These are phyloP conservation scores for Pelvicachromis taeniatus DNA, from an alignment of 2,113 vertebrate species.

Conservation along the genomic window DNA sequence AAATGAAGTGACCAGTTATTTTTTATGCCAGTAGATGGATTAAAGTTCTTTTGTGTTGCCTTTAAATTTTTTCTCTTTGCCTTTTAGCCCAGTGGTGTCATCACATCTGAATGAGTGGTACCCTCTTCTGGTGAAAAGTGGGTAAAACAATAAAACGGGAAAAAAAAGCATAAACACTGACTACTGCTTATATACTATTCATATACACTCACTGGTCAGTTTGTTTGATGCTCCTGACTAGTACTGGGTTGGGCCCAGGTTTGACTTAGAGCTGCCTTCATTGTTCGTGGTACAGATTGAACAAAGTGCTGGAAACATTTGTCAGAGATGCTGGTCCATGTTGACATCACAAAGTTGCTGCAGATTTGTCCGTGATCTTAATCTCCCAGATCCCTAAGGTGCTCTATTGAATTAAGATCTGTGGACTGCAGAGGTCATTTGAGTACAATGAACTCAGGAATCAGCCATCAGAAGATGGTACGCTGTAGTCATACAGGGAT, in stretches of 20 bases:
- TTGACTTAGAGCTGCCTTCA: neutral
- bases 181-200: neutral
- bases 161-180: neutral
- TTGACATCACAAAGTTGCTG: neutral
- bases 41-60: neutral
- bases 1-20: neutral
- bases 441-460: neutral
- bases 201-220: neutral
- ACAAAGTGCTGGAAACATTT: neutral
- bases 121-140: slow-evolving; percentile 34
- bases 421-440: neutral
- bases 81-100: neutral
- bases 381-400: neutral
- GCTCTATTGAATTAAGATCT: neutral
- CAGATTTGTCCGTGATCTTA: neutral
- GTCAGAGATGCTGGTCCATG: neutral
- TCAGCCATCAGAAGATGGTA: neutral
- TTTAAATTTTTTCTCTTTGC: neutral
- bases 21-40: neutral
- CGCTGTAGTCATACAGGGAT: fast-evolving
- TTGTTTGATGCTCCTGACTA: neutral
- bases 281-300: neutral
- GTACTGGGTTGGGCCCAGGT: neutral
- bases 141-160: neutral
- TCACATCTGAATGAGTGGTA: neutral